Conservation (phyloP, 2,888 invertebrate genomes). For the Deilephila elpenor region DNA sequence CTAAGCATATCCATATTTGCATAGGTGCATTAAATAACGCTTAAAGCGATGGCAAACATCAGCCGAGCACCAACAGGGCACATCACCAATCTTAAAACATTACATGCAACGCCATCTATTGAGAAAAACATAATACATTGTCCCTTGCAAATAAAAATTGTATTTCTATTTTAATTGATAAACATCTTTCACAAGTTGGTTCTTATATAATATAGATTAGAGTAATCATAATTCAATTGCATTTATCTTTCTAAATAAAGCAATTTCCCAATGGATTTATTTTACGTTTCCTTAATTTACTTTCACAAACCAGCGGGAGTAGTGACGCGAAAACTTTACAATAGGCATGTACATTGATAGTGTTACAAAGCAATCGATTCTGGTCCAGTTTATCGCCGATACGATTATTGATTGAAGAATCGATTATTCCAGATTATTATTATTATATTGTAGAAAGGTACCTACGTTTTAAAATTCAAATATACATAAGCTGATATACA, state of each 20-base stretch:
- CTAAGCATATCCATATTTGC: slow-evolving; percentile 57
- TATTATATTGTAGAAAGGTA: background rate
- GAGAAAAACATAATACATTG: background rate
- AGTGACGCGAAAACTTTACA: background rate
- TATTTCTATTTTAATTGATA: background rate
- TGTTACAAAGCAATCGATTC: background rate
- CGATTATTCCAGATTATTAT: background rate
- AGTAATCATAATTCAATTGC: background rate
- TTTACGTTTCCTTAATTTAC: background rate
- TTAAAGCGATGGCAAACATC: slow-evolving; percentile 5
- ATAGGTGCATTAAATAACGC: slow-evolving; percentile 56
- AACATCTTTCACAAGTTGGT: background rate
- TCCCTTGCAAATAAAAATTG: no score
- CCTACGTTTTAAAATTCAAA: background rate
- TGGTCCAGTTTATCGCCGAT: background rate
- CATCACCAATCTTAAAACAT: background rate
- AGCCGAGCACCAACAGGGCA: background rate
- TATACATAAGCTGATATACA: background rate
- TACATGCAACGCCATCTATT: background rate
- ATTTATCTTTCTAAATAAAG: slow-evolving; percentile 1
- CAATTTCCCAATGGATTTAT: background rate
- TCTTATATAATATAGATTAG: background rate
- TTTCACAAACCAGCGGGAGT: slow-evolving; percentile 13
- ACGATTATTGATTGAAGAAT: background rate
- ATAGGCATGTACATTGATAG: background rate